Base-by-base conservation (phyloP, 2,888 invertebrate species). In the Campopleginae sp. region DNA sequence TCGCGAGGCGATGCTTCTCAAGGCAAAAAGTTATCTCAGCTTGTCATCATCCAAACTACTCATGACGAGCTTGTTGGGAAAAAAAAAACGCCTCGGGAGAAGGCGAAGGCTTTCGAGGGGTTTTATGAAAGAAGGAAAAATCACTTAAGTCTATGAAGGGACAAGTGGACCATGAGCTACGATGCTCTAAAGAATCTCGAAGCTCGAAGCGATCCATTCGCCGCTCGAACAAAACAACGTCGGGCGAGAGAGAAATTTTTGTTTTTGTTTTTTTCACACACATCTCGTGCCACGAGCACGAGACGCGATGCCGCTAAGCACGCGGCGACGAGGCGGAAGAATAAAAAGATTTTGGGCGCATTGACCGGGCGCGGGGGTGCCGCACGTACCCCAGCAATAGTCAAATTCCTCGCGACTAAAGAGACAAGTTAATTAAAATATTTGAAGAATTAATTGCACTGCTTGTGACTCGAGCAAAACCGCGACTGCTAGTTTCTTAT, bases 21-120 rank as follows among this genome's bases (percentile, higher is more conserved):
- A 80, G 58, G 76, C 61, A 51, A 71, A 38, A 65, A 72, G 71
- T 84, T 80, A 80, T 80, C 80, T 68, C 75, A 51, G 80, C 75
- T 75, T 58, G 58, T 33, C 80, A 75, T 80, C 80, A 75, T 58
- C 66, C 46, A 80, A 80, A 80, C 74, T 80, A 61, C 66, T 75
- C 68, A 74, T 68, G 46, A 68, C 33, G 58, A 46, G 58, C 4
- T 14, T 27, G 58, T 58, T 58, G 27, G 27, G n/a, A 58, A 27
- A 54, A 58, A 27, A 58, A 58, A 58, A 27, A 23, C 7, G 14
- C 4, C n/a, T 10, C 46, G 42, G 61, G 33, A 63, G 38, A 63
- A 46, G 54, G 65, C 51, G 44, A 58, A 58, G 58, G 33, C 71
- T 48, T 71, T 48, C 48, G 38, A 54, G 63, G 31, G 31, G 31